A percentile compares a stretch with the other conserved stretches of the same genome.
These are phyloP conservation scores for Nemurella pictetii DNA, from an alignment of 2,888 invertebrate genomes.

Conservation along the genomic window DNA sequence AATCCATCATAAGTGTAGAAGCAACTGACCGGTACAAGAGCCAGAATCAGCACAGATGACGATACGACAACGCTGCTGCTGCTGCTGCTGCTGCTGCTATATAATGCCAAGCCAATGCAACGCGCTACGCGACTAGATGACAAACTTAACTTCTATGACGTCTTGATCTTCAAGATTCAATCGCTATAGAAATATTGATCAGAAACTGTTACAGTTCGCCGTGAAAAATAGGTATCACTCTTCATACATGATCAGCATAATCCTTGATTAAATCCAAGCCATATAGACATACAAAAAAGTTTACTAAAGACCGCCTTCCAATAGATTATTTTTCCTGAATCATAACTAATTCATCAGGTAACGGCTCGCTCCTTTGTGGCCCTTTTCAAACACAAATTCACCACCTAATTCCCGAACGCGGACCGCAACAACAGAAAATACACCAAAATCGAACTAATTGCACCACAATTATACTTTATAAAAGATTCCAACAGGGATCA, in stretches of 20 bases:
- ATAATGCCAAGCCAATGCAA: too few species aligned
- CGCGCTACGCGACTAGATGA: too few species aligned
- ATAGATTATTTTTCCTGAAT: neutral
- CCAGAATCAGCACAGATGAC: neutral
- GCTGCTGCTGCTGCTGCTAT: neutral
- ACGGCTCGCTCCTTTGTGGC: neutral
- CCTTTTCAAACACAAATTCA: neutral
- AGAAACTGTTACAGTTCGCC: neutral
- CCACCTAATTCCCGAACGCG: neutral
- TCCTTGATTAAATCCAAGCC: neutral
- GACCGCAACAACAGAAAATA: neutral
- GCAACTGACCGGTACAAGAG: neutral
- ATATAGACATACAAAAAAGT: neutral
- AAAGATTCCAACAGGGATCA: neutral
- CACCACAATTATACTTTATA: neutral
- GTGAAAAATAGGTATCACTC: neutral
- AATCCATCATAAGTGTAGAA: slow-evolving; percentile 15
- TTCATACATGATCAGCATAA: neutral
- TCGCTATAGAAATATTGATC: neutral
- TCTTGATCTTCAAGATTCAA: neutral
- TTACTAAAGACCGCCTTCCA: neutral
- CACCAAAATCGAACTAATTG: neutral
- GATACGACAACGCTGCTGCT: neutral
- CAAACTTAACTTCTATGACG: neutral
- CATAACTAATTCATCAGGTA: neutral